Evolutionary conservation across 2,888 invertebrate genomes (phyloP), one percentile per base, ranked within the genome.

Genomic region (Chalcosyrphus nemorum): DNA sequence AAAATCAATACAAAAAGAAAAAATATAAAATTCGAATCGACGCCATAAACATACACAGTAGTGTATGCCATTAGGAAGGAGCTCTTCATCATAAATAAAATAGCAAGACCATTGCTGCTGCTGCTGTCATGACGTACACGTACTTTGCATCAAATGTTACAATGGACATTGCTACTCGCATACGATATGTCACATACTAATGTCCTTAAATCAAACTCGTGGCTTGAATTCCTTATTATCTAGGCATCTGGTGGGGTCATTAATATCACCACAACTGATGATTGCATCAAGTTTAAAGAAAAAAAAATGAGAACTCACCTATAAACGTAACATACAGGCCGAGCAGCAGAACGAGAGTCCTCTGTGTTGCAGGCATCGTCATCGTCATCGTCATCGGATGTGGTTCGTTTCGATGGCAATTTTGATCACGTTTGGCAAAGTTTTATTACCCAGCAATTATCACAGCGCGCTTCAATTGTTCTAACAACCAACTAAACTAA

Each of bases 401-500:
- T 84, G 65, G 32, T 6, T 84, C 65, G 80, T 80, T 84, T 70
- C 57, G 84, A 75, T 43, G 35, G 56, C 54, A 77, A 63, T 84
- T 78, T 68, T 50, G 68, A 68, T 68, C 65, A 57, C 56, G 63
- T 70, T 74, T 68, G 57, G 52, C 27, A 50, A 68, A 29, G 43
- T 68, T 56, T 68, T 63, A 70, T 78, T 65, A 75, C 54, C 78
- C 59, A 68, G 35, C 57, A 65, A 70, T 70, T 80, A 84, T 84
- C 84, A 84, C 80, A 84, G 74, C 59, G 74, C 80, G 52, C 75
- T 78, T 84, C 52, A 84, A 80, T 80, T 78, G 52, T 38, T 68
- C 38, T 21, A 43, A 11, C 27, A 47, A 9, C 17, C 15, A 61
- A n/a, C 54, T 32, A 59, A 13, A 21, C 52, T 27, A 29, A 61